A percentile compares a stretch with the other conserved stretches of the same genome.
Evolutionary conservation across 2,797 vertebrate genomes (phyloP).

Genomic region (Numenius phaeopus): DNA sequence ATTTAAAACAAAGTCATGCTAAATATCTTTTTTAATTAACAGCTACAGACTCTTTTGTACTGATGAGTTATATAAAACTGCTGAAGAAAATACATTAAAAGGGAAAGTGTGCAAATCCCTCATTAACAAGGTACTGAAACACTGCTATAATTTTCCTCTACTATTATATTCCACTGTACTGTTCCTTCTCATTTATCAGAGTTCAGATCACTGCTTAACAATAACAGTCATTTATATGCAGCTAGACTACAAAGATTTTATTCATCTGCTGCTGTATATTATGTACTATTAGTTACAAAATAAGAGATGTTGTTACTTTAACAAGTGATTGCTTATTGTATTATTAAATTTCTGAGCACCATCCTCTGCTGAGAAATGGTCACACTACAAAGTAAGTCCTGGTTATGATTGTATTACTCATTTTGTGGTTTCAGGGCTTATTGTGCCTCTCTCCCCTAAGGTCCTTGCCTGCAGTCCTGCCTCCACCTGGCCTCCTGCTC

Average conservation of each 20-base stretch:
- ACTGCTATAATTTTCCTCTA: conserved; percentile 12
- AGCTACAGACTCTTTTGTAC: neutral
- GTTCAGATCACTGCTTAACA: conserved; percentile 3
- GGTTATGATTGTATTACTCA: neutral
- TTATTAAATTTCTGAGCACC: neutral
- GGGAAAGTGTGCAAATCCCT: conserved; percentile 6
- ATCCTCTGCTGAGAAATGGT: neutral
- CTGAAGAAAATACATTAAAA: neutral
- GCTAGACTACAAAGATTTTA: neutral
- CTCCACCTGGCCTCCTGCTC: neutral
- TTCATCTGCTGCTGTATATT: neutral
- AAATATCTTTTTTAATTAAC: conserved; percentile 18
- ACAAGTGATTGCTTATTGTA: neutral
- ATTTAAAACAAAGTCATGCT: neutral
- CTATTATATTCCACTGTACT: neutral
- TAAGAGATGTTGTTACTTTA: neutral
- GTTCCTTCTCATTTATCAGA: conserved; percentile 30
- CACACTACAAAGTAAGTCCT: neutral
- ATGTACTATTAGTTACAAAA: neutral
- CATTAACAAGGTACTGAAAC: conserved; percentile 17
- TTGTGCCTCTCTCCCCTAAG: neutral
- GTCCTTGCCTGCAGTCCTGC: neutral
- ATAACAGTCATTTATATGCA: neutral
- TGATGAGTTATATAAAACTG: neutral
- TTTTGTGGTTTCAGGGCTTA: neutral